Evolutionary conservation across 1,140 invertebrate species (phyloP), one percentile per base, ranked within the genome.

Genomic region (Drosophila navojoa): DNA sequence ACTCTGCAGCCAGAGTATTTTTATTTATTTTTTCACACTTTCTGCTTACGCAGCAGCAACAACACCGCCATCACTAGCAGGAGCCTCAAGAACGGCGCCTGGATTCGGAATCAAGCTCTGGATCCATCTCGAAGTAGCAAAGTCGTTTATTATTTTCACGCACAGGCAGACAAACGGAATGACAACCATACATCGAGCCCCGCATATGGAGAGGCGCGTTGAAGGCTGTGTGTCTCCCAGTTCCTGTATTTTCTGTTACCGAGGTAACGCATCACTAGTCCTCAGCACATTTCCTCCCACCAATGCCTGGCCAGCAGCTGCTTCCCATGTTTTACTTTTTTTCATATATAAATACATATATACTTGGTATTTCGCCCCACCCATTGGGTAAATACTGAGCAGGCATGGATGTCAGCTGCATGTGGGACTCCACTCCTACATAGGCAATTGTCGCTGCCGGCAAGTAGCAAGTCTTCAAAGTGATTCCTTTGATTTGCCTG

Each of bases 91-190:
- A n/a, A 9, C 15, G 16, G 4, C 42, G n/a, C 25, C 55, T 32
- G 11, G 10, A 38, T 38, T 11, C 11, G 11, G 35, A 38, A 6
- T 40, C 42, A 29, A 27, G 42, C 44, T 11, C 59, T 49, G 53
- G 10, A 40, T 54, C 67, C 80, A 42, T 62, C 55, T 77, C 50
- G 67, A 69, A 79, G 84, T 84, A 80, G 59, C 73, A 89, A 89
- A 89, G 84, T 80, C 84, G 84, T 89, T 89, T 89, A 78, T 89
- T 89, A 89, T 89, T 89, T 89, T 89, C 77, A 84, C 84, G 78
- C 77, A 85, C 50, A 64, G 15, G 13, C 50, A 57, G 58, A 45
- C 63, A 58, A 67, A 49, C 63, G 54, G 42, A 67, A 57, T 58
- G 42, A 68, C 64, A 63, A 13, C 62, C 32, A 71, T 44, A 47